Percentiles rank a stretch among this genome's conserved stretches.
phyloP scores from a whole-genome alignment of 1,140 invertebrate species.

The Drosophila malerkotliana region DNA sequence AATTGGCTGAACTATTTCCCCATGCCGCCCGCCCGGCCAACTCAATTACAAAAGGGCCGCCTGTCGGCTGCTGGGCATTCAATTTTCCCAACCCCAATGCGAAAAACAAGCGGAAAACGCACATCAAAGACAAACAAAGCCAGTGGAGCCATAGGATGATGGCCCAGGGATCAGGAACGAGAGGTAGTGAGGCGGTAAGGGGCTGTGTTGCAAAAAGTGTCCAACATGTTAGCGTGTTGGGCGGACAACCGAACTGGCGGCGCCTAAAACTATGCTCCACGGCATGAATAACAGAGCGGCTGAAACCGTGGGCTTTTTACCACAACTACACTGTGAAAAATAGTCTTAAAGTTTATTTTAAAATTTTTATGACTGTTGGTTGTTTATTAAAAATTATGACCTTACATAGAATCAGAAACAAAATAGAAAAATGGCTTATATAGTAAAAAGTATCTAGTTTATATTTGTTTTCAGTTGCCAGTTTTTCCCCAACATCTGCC shows the following conservation, averaged over 20 bases:
- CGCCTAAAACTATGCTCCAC: slow-evolving; percentile 58
- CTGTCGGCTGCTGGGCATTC: slow-evolving; percentile 37
- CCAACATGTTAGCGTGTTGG: slow-evolving; percentile 50
- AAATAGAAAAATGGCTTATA: background rate
- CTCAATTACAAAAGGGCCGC: slow-evolving; percentile 49
- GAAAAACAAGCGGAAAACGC: slow-evolving; percentile 58
- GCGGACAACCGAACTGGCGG: slow-evolving; percentile 38
- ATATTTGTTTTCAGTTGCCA: background rate
- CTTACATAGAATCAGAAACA: background rate
- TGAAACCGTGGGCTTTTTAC: slow-evolving; percentile 6
- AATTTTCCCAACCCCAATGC: slow-evolving; percentile 23
- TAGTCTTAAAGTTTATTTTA: background rate
- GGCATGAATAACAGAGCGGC: slow-evolving; percentile 50
- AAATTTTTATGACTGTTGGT: too few relatives aligned
- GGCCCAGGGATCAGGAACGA: background rate
- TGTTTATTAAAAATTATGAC: too few relatives aligned
- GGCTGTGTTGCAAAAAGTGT: slow-evolving; percentile 28
- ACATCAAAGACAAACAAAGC: slow-evolving; percentile 55
- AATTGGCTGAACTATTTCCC: slow-evolving; percentile 43
- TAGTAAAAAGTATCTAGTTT: background rate
- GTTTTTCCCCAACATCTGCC: slow-evolving; percentile 3
- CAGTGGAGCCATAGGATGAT: background rate
- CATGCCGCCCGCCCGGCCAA: slow-evolving; percentile 38
- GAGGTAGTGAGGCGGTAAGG: background rate
- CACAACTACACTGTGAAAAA: background rate